These are phyloP conservation scores for Callipepla squamata DNA, from an alignment of 2,113 vertebrate genomes.

Conservation along the genomic window DNA sequence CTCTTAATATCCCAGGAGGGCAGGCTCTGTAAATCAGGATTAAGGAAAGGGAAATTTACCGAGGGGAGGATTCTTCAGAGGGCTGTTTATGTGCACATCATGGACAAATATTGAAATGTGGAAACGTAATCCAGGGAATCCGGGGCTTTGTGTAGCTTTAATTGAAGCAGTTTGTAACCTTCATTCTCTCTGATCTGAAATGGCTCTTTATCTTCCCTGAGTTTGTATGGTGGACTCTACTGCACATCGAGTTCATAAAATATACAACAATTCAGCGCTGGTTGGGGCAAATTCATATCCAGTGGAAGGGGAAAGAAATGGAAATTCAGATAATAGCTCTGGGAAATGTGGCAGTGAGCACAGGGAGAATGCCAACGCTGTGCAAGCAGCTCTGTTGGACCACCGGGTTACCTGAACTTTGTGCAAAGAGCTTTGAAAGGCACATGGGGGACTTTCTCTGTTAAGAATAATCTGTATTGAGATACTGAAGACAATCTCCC, in stretches of 20 bases:
- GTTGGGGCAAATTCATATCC: neutral
- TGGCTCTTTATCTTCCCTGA: conserved; percentile 7
- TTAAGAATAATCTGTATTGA: neutral
- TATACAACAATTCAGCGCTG: neutral
- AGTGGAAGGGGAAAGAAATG: neutral
- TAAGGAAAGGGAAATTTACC: conserved; percentile 5
- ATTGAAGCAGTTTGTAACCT: conserved; percentile 57
- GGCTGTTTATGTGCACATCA: neutral
- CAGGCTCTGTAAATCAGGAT: neutral
- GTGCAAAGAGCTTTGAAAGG: neutral
- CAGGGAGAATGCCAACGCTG: neutral
- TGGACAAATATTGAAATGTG: conserved; percentile 35
- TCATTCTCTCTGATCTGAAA: neutral
- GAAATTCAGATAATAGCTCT: neutral
- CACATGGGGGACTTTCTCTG: neutral
- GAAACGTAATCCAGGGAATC: neutral
- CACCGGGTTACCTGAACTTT: neutral
- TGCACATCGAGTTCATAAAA: neutral
- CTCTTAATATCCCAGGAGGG: conserved; percentile 22
- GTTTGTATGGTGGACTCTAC: neutral
- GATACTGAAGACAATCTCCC: neutral
- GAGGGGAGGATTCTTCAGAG: conserved; percentile 6
- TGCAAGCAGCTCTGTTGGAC: neutral
- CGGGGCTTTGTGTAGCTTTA: conserved; percentile 1
- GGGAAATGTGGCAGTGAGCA: neutral